Evolutionary conservation across 2,888 invertebrate species (phyloP).

Genomic region (Heteromurus nitidus): DNA sequence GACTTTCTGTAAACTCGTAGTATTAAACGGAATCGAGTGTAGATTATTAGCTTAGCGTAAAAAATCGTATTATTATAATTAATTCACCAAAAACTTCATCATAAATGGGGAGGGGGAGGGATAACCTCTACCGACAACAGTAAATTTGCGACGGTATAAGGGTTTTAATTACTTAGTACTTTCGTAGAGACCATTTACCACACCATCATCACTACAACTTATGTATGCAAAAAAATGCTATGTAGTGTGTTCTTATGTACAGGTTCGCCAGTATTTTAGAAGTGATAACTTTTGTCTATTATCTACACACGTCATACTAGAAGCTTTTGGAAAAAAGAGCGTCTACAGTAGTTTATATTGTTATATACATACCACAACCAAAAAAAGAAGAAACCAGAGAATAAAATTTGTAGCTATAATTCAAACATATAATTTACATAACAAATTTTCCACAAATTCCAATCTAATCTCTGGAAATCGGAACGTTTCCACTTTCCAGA

Average conservation of each 20-base stretch:
- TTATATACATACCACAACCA: slow-evolving; percentile 3
- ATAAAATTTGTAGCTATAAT: slow-evolving; percentile 44
- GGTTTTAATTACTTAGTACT: slow-evolving; percentile 17
- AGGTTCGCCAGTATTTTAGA: slow-evolving; percentile 56
- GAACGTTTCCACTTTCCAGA: no score
- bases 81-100: no score
- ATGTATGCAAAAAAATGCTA: neutral
- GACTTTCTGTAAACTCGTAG: slow-evolving; percentile 18
- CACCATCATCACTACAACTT: neutral
- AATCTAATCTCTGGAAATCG: no score
- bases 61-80: no score
- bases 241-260: slow-evolving; percentile 32
- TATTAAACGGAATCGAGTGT: neutral
- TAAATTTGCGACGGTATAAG: neutral
- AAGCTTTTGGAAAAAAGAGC: slow-evolving; percentile 8
- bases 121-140: no score
- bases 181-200: neutral
- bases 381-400: slow-evolving; percentile 29
- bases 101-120: neutral
- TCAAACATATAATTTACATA: no score
- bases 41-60: slow-evolving; percentile 5
- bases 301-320: neutral
- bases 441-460: no score
- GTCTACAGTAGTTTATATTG: slow-evolving; percentile 51
- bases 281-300: slow-evolving; percentile 30